Base-by-base conservation (phyloP, 2,797 vertebrate species). In the Myiotriccus ornatus region DNA sequence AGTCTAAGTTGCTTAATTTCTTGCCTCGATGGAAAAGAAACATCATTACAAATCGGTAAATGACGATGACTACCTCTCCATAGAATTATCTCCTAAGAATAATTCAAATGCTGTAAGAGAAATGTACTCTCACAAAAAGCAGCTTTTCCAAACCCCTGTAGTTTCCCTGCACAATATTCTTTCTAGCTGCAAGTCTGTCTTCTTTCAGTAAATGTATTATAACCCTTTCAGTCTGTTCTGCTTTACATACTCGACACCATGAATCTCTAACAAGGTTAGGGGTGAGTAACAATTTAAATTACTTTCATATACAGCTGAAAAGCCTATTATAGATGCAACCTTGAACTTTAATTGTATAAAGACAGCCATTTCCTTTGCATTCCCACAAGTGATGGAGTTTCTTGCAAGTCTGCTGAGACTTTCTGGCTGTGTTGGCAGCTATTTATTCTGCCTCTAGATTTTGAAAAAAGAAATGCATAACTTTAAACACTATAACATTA, bases 331-430 rank as follows among this genome's bases (percentile, higher is more conserved):
- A 89, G 87, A 95, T 91, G 75, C 94, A 96, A 93, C 94, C 94
- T 97, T 96, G 95, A 97, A 92, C 95, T 96, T 94, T 65, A 81
- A 86, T 96, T 95, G 56, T 71, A 89, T 74, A 78, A 75, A 95
- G 69, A n/a, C 78, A 90, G 84, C 83, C 95, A 78, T 67, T 88
- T 97, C 71, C 84, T 94, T 94, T 91, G 70, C 32, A 82, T 83
- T 91, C 62, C 87, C 32, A 35, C 20, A 85, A 86, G 34, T 62
- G 67, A 57, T 49, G 86, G 63, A 88, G 71, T 65, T 95, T 65
- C 84, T 69, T 70, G 34, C 71, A 56, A 56, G 14, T 90, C 78
- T 94, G 28, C 75, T 20, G 75, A 75, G 81, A 82, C 47, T 94
- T 56, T 74, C 39, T 76, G 89, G 41, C 25, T 95, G 25, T 46